Percentiles rank a stretch among this genome's conserved stretches.
Conservation (phyloP, 1,140 invertebrate species). For the Mylabris phalerata region DNA sequence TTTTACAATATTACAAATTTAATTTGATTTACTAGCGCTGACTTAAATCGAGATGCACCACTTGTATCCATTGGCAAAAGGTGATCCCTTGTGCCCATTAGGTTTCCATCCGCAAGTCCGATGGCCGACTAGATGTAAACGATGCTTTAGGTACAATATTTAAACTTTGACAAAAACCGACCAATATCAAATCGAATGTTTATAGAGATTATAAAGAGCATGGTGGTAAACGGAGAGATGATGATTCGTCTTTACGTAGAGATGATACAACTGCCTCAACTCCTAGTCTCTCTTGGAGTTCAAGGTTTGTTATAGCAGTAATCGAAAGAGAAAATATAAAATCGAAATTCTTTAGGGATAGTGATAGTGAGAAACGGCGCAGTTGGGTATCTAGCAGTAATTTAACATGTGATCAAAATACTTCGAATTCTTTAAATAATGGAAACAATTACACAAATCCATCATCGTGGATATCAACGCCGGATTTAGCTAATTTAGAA, state of each 20-base stretch:
- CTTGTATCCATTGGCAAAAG: conserved; percentile 70
- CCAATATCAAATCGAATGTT: conserved; percentile 3
- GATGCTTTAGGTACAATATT: conserved; percentile 69
- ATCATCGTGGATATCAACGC: conserved; percentile 66
- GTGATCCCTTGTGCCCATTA: conserved; percentile 80
- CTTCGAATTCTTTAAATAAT: conserved; percentile 12
- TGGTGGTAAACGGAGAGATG: conserved; percentile 59
- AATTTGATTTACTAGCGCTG: conserved; percentile 3
- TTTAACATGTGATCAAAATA: conserved; percentile 33
- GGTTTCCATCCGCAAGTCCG: conserved; percentile 91
- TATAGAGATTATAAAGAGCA: conserved; percentile 83
- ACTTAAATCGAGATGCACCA: conserved; percentile 59
- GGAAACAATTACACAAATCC: conserved; percentile 26
- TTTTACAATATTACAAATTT: conserved; percentile 3
- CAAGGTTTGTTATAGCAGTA: conserved; percentile 36
- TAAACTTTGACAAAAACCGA: not conserved
- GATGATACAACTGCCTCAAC: conserved; percentile 72
- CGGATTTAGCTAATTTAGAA: conserved; percentile 55
- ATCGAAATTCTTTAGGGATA: conserved; percentile 20
- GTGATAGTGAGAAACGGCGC: conserved; percentile 21
- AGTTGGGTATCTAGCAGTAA: conserved; percentile 55
- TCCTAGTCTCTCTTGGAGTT: conserved; percentile 62
- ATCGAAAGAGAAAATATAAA: not conserved
- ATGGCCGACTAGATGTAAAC: conserved; percentile 86
- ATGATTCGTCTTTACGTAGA: conserved; percentile 40